Conservation (phyloP, 2,113 vertebrate genomes). For the Zingel zingel region DNA sequence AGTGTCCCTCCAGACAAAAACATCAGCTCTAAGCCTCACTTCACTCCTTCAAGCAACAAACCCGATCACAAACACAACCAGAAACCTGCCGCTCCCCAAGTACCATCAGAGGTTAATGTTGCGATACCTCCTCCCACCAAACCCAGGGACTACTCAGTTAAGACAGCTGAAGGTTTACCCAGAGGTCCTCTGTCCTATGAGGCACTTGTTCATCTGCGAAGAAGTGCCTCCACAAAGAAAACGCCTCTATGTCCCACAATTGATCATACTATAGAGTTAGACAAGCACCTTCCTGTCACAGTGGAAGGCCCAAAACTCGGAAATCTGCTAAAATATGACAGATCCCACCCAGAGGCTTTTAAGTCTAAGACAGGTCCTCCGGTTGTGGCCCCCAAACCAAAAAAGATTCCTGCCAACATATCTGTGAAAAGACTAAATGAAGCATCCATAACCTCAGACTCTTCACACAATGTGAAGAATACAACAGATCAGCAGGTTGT, state of each 20-base stretch:
- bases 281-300: not conserved
- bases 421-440: conserved; percentile 81
- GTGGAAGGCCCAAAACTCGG: conserved; percentile 17
- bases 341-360: conserved; percentile 42
- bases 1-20: conserved; percentile 18
- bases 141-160: conserved; percentile 33
- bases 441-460: conserved; percentile 10
- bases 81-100: conserved; percentile 7
- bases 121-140: conserved; percentile 59
- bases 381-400: conserved; percentile 87
- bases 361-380: conserved; percentile 80
- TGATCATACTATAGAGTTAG: conserved; percentile 70
- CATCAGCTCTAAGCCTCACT: conserved; percentile 18
- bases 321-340: conserved; percentile 27
- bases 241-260: conserved; percentile 66
- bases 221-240: conserved; percentile 76
- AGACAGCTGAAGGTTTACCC: conserved; percentile 40
- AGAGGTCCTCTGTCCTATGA: conserved; percentile 82
- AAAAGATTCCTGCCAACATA: conserved; percentile 74
- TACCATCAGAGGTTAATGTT: conserved; percentile 62
- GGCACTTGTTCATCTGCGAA: conserved; percentile 75
- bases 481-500: conserved; percentile 77
- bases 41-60: conserved; percentile 19
- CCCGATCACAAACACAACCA: conserved; percentile 16
- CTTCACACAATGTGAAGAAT: conserved; percentile 49